These are phyloP conservation scores for Ceryle rudis DNA, from an alignment of 2,797 vertebrate genomes.

Conservation along the genomic window DNA sequence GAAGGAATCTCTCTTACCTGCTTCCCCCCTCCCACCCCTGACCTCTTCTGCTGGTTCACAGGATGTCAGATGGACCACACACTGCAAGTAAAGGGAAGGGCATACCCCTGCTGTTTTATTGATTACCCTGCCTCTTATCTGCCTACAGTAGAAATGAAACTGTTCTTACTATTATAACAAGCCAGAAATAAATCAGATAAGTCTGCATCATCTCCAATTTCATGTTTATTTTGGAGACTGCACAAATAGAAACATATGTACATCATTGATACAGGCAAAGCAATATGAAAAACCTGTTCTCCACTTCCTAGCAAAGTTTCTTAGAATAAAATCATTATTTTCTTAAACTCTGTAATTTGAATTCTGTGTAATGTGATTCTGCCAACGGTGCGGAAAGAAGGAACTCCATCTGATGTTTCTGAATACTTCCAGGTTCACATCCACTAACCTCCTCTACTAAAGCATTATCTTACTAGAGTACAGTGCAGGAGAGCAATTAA, in stretches of 20 bases:
- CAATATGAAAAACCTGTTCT: not conserved
- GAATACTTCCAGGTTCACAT: not conserved
- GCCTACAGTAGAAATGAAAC: not conserved
- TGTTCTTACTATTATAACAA: not conserved
- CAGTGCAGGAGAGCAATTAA: not conserved
- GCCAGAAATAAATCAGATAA: not conserved
- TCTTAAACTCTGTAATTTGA: not conserved
- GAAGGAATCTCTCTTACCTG: not conserved
- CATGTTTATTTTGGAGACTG: not conserved
- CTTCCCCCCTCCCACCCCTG: rapidly evolving
- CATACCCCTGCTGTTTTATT: not conserved
- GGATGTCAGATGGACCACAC: not conserved
- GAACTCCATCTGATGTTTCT: not conserved
- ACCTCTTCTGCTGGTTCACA: not conserved
- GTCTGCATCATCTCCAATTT: not conserved
- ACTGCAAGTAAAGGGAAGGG: not conserved
- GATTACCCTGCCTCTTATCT: not conserved
- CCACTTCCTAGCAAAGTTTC: not conserved
- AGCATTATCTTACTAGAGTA: not conserved
- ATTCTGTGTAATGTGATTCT: not conserved
- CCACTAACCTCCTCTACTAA: not conserved
- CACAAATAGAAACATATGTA: not conserved
- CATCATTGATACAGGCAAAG: not conserved
- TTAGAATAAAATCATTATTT: not conserved
- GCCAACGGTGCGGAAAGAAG: not conserved